Evolutionary conservation across 2,113 vertebrate genomes (phyloP).

Genomic region (Scomber colias): DNA sequence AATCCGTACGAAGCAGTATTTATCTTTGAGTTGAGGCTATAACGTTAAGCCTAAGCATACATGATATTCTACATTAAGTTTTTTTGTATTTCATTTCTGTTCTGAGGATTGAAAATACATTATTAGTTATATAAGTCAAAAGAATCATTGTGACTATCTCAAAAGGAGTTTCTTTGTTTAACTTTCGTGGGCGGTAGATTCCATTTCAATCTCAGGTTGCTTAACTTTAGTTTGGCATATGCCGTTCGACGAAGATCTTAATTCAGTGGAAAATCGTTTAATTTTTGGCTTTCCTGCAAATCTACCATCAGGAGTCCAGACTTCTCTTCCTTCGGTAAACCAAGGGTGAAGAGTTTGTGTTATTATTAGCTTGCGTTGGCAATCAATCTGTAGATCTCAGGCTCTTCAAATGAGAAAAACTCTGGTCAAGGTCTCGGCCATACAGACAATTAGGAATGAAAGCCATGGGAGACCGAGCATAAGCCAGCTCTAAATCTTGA

Average conservation of each 20-base stretch:
- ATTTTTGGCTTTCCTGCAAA: slow-evolving; percentile 71
- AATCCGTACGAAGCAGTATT: not conserved
- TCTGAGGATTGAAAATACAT: slow-evolving; percentile 10
- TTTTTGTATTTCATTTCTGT: slow-evolving; percentile 19
- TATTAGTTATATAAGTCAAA: slow-evolving; percentile 12
- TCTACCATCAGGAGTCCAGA: slow-evolving; percentile 53
- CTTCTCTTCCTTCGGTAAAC: slow-evolving; percentile 52
- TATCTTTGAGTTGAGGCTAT: not conserved
- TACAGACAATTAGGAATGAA: slow-evolving; percentile 63
- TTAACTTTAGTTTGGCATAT: slow-evolving; percentile 48
- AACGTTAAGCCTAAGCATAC: not conserved
- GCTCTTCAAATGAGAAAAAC: slow-evolving; percentile 60
- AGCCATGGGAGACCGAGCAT: slow-evolving; percentile 62
- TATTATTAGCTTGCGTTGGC: slow-evolving; percentile 70
- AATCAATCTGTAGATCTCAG: slow-evolving; percentile 66
- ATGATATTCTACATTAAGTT: not conserved
- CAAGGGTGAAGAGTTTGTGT: slow-evolving; percentile 53
- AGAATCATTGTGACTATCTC: slow-evolving; percentile 23
- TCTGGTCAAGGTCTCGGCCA: slow-evolving; percentile 73
- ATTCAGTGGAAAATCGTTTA: slow-evolving; percentile 75
- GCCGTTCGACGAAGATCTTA: slow-evolving; percentile 57
- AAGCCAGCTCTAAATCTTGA: slow-evolving; percentile 75
- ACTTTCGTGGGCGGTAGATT: slow-evolving; percentile 17
- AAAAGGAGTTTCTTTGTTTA: slow-evolving; percentile 31
- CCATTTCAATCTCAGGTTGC: slow-evolving; percentile 56